These are phyloP conservation scores for Porphyrio hochstetteri DNA, from an alignment of 2,113 vertebrate genomes.

Conservation along the genomic window DNA sequence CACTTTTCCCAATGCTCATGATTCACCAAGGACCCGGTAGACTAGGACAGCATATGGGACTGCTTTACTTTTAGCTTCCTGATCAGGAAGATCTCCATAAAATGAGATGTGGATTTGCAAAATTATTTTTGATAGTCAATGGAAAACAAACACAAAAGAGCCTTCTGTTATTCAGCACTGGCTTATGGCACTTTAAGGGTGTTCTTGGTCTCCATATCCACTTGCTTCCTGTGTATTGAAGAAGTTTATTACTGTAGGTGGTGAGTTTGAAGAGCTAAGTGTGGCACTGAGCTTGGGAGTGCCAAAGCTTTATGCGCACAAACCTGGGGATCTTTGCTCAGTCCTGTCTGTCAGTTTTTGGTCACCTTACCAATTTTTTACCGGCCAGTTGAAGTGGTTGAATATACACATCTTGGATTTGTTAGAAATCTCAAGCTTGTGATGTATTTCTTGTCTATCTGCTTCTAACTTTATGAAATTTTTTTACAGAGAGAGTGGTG, in stretches of 20 bases:
- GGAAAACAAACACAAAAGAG: not conserved
- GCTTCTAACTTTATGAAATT: too few species aligned
- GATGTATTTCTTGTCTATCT: not conserved
- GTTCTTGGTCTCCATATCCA: not conserved
- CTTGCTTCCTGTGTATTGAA: not conserved
- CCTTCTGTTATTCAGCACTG: not conserved
- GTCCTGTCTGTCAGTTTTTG: not conserved
- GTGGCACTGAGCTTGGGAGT: fast-evolving
- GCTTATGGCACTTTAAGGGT: not conserved
- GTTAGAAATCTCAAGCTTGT: not conserved
- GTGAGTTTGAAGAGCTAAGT: not conserved
- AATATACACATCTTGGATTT: not conserved
- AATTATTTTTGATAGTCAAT: not conserved
- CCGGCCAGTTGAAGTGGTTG: not conserved
- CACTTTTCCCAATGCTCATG: not conserved
- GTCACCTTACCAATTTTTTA: not conserved
- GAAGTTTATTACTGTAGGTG: not conserved
- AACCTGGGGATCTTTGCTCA: not conserved
- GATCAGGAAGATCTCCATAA: not conserved
- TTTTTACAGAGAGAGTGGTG: too few species aligned
- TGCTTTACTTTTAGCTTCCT: not conserved
- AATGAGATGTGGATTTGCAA: not conserved
- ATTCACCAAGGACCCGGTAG: not conserved
- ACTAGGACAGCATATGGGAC: not conserved
- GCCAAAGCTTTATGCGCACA: not conserved